A percentile compares a stretch with the other conserved stretches of the same genome.
These are phyloP conservation scores for Gallinago media DNA, from an alignment of 2,113 vertebrate species.

Conservation along the genomic window DNA sequence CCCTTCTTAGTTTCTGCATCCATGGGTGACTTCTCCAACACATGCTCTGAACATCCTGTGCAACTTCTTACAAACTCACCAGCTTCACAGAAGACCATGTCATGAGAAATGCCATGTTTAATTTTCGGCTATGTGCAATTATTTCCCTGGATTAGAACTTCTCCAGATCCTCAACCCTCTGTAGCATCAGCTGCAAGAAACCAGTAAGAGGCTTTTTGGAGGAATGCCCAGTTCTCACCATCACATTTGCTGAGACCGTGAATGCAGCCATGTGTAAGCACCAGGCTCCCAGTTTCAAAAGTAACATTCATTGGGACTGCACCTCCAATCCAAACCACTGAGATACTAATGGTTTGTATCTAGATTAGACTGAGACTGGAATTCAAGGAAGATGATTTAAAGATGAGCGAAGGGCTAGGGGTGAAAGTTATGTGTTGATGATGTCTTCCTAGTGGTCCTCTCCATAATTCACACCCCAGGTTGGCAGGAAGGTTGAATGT, in stretches of 20 bases:
- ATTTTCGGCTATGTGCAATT: background rate
- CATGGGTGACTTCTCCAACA: fast-evolving
- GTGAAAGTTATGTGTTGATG: background rate
- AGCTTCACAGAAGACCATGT: background rate
- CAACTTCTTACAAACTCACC: background rate
- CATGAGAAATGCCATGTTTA: background rate
- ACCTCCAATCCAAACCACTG: background rate
- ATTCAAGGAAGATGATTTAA: background rate
- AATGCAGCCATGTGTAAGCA: background rate
- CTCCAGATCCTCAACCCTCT: background rate
- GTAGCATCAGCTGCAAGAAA: background rate
- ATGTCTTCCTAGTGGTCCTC: background rate
- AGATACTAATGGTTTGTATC: background rate
- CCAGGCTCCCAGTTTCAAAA: background rate
- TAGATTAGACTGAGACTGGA: background rate
- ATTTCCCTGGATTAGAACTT: background rate
- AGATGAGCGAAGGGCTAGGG: background rate
- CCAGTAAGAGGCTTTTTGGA: background rate
- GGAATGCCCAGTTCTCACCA: background rate
- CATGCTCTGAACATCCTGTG: background rate
- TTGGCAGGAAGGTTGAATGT: background rate
- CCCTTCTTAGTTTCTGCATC: background rate
- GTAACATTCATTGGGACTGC: background rate
- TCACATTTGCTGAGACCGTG: background rate
- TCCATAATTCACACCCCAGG: background rate